Evolutionary conservation across 2,797 vertebrate species (phyloP), one percentile per base, ranked within the genome.

Genomic region (Falco peregrinus): DNA sequence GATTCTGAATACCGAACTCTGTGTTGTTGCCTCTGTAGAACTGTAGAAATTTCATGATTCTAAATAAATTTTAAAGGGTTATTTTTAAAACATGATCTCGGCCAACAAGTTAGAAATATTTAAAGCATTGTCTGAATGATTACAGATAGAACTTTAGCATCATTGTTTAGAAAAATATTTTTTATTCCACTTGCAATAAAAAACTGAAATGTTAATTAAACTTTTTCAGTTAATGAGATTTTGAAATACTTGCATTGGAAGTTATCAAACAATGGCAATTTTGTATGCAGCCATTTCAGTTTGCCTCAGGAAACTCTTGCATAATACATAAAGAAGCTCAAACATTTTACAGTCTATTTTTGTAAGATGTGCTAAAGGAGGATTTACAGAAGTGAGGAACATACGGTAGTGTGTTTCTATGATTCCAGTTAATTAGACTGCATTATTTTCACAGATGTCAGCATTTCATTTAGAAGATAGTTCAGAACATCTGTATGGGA

Each of bases 1-100:
- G 98, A 96, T 93, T 99, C 98, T 70, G 99, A 99, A 57, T 98
- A 98, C 26, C 99, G 97, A 96, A 99, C 90, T 65, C 98, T 97
- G 90, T 99, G 99, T 8, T 98, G 98, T 92, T 98, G 98, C 24
- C 96, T 97, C 63, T 95, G 94, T 16, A 99, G 97, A 59, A 97
- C 73, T 81, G 94, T 89, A 74, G 96, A 94, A 74, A 98, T 88
- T 33, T 99, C 99, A 21, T 98, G 98, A 94, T 89, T 98, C 99
- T 99, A 96, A 91, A 97, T 91, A 90, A 95, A 90, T 76, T 71
- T 91, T 93, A 92, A 96, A 88, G 82, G 8, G 11, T 61, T 61
- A 77, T n/a, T 93, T 90, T 87, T 24, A 89, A 92, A 96, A 94
- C 39, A 74, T 31, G 8, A 50, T 90, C 96, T 85, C 90, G 87